Conservation (phyloP, 2,797 vertebrate species). For the Hylomyscus alleni region DNA sequence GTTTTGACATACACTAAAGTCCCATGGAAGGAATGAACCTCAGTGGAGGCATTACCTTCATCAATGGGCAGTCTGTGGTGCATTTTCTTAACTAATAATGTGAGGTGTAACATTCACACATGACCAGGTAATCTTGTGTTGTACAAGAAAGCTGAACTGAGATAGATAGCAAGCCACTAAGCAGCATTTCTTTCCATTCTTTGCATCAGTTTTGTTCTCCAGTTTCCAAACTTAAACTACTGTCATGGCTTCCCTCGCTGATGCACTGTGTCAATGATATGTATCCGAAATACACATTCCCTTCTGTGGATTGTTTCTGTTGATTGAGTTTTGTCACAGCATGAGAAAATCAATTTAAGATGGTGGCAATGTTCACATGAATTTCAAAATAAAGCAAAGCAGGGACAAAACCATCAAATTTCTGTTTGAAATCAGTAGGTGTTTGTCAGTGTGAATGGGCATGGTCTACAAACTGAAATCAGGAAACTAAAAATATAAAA, state of each 20-base stretch:
- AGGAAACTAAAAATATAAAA: background rate
- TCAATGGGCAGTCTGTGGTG: no score
- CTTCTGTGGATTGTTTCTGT: background rate
- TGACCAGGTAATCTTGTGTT: no score
- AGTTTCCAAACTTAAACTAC: background rate
- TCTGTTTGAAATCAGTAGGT: background rate
- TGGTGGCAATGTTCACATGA: background rate
- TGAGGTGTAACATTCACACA: background rate
- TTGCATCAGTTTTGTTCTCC: background rate
- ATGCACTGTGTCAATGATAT: no score
- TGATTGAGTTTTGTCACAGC: background rate
- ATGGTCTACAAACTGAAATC: background rate
- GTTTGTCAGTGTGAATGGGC: background rate
- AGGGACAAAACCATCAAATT: background rate
- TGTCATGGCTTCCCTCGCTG: background rate
- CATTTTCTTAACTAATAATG: background rate
- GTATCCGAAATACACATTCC: background rate
- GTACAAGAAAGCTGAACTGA: background rate
- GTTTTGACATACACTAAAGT: background rate
- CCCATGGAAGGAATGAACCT: background rate
- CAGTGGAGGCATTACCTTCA: background rate
- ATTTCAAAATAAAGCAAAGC: background rate
- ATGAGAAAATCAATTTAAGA: background rate
- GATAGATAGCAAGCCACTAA: no score
- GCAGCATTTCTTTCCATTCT: no score